Evolutionary conservation across 2,797 vertebrate genomes (phyloP).

Genomic region (Macroramphosus scolopax): DNA sequence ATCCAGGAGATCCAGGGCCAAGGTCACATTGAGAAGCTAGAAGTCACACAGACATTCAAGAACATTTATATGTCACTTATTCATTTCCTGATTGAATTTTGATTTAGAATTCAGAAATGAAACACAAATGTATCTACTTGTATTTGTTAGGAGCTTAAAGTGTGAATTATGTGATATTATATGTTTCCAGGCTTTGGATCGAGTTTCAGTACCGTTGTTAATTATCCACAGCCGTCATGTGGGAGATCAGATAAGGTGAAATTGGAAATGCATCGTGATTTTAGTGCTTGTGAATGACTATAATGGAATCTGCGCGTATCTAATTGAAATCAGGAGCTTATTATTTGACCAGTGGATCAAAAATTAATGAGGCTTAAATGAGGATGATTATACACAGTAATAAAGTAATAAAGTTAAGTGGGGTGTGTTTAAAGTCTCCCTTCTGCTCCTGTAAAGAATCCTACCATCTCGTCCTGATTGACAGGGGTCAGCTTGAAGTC

Average conservation of each 20-base stretch:
- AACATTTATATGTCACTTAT: conserved; percentile 1
- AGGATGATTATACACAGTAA: background rate
- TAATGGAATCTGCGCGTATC: background rate
- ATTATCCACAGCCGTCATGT: conserved; percentile 13
- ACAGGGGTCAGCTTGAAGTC: conserved; percentile 85
- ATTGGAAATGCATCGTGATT: conserved; percentile 1
- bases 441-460: too few species aligned
- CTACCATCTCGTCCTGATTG: conserved; percentile 80
- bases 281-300: background rate
- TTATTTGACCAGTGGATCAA: background rate
- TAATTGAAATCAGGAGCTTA: background rate
- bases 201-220: conserved; percentile 14
- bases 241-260: conserved; percentile 20
- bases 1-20: conserved; percentile 85
- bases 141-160: conserved; percentile 33
- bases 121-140: conserved; percentile 27
- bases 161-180: conserved; percentile 36
- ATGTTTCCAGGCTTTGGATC: conserved; percentile 13
- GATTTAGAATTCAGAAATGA: conserved; percentile 28
- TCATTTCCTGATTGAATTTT: too few species aligned
- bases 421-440: conserved; percentile 19
- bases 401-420: background rate
- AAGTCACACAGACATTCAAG: background rate
- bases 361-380: too few species aligned
- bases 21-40: conserved; percentile 88